Base-by-base conservation (phyloP, 2,888 invertebrate species). In the Rotaria magnacalcarata region DNA sequence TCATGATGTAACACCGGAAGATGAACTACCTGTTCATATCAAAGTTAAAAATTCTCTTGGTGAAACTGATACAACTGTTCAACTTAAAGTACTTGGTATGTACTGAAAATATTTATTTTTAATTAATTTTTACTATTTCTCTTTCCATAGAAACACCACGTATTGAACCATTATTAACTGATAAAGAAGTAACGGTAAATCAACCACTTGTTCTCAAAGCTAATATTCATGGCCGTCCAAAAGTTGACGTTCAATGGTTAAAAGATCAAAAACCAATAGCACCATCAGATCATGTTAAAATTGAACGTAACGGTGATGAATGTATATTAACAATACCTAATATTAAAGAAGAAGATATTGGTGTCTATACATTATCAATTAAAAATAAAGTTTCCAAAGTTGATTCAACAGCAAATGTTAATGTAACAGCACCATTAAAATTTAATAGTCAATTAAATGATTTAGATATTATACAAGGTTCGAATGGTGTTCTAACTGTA, bases 231-330 rank as follows among this genome's bases (percentile, higher is more conserved):
- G 87, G 87, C 24, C 85, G 84, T 54, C 87, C 87, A 34, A 52
- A 43, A 54, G 86, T 54, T 8, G 85, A 67, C 56, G 58, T 85
- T 50, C 85, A 85, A 60, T 86, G 86, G 86, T 84, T 85, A 14
- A 86, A 86, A 85, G 85, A 86, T 54, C 75, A 85, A 50, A 56
- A 86, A 85, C 86, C 86, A 60, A n/a, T 86, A 10, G 56, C 85
- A 56, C 80, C 86, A 47, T 85, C 85, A 52, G 86, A 86, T 24
- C 74, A 75, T n/a, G 47, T 86, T 58, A 80, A 80, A 43, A 86
- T 86, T 16, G 85, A 85, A 60, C 85, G 56, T 27, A 85, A 56
- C 41, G 85, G 58, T 54, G 85, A 86, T 52, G 86, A 86, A 43
- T 86, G 85, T 52, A 52, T 43, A 11, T 41, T 86, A 34, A 86